Base-by-base conservation (phyloP, 2,797 vertebrate genomes). In the Miichthys miiuy region DNA sequence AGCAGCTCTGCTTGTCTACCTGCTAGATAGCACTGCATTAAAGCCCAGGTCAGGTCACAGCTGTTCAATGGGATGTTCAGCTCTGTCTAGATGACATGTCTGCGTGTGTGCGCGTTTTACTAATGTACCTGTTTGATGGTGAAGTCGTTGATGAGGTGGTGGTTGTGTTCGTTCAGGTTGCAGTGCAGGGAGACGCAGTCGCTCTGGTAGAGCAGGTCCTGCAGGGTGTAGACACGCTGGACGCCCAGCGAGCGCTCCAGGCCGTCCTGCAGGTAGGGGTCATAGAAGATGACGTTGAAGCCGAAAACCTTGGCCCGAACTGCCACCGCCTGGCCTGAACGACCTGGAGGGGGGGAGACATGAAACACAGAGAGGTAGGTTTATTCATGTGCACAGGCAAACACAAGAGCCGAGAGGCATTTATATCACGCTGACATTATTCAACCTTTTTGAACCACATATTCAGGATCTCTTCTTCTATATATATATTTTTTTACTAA, bases 131-230 rank as follows among this genome's bases (percentile, higher is more conserved):
- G 97, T 93, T 99, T 99, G 83, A 99, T 98, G 87, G 98, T 99
- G 92, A 99, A 99, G 96, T 99, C 98, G 27, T 99, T 99, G 96
- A 99, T 99, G 77, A 99, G 97, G 95, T 99, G 98, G 91, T 99
- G 98, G 95, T 99, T 99, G 91, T 99, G 98, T 79, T 99, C 98
- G 2, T 99, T 99, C 61, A 99, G 97, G 94, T 97, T 99, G 87
- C 98, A 99, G 96, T 99, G 98, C 92, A 99, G 92, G 63, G 97
- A 99, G 34, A 99, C 98, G 30, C 98, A 99, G 96, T 99, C 98
- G 42, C 97, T 99, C 96, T 99, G 98, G 83, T 98, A 99, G 34
- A 99, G 96, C 90, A 99, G 95, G 91, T 99, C 98, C 95, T 99
- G 98, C 23, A 99, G 97, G 0, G 97, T 99, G 95, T 98, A 98